phyloP scores from a whole-genome alignment of 1,140 invertebrate species.

The Bombus cullumanus region DNA sequence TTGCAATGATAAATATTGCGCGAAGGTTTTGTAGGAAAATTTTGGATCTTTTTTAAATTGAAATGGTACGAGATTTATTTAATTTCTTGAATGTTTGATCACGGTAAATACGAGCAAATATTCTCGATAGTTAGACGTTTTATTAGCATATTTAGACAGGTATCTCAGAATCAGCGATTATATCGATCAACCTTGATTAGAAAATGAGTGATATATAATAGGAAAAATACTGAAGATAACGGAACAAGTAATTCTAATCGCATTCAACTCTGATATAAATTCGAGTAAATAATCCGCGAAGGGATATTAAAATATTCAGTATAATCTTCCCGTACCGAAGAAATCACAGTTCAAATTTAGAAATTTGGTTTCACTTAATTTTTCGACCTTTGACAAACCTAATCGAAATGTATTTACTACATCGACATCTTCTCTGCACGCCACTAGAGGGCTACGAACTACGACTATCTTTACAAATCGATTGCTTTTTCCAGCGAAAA shows the following conservation, averaged over 20 bases:
- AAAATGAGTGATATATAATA: neutral
- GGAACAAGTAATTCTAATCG: too few relatives aligned
- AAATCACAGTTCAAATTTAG: neutral
- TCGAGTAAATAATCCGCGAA: neutral
- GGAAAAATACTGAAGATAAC: neutral
- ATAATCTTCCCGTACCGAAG: neutral
- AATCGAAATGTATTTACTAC: neutral
- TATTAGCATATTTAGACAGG: too few relatives aligned
- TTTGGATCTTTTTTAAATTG: neutral
- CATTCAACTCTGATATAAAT: too few relatives aligned
- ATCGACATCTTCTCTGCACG: neutral
- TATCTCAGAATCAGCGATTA: neutral
- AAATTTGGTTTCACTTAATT: neutral
- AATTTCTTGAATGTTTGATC: neutral
- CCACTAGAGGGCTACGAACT: slow-evolving; percentile 1
- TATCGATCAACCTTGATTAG: neutral
- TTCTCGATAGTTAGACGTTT: too few relatives aligned
- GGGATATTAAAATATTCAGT: neutral
- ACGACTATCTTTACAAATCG: neutral
- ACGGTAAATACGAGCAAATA: neutral
- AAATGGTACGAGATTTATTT: neutral
- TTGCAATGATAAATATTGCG: neutral
- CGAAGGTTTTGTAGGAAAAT: neutral
- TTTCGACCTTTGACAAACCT: neutral
- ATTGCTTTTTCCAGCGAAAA: too few relatives aligned